Evolutionary conservation across 2,797 vertebrate species (phyloP).

Genomic region (Melanotaenia boesemani): DNA sequence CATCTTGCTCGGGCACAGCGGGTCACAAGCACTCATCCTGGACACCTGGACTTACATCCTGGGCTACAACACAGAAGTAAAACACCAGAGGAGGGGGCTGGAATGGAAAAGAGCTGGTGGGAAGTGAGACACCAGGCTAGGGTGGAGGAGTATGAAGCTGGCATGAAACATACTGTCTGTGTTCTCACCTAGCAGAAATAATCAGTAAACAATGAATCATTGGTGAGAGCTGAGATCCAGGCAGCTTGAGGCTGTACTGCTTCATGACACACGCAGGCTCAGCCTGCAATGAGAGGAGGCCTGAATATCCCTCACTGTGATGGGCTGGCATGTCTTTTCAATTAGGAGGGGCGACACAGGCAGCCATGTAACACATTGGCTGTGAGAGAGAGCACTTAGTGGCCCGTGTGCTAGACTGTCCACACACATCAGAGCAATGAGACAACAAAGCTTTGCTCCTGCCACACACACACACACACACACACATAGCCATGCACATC

Average conservation of each 20-base stretch:
- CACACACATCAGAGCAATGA: constrained; percentile 73
- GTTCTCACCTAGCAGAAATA: constrained; percentile 68
- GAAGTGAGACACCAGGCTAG: constrained; percentile 59
- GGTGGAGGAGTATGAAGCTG: constrained; percentile 38
- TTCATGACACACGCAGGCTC: constrained; percentile 42
- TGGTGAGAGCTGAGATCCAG: constrained; percentile 42
- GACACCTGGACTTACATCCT: constrained; percentile 81
- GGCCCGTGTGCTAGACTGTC: constrained; percentile 63
- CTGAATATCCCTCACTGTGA: constrained; percentile 59
- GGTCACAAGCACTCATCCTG: constrained; percentile 78
- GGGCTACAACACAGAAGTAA: constrained; percentile 60
- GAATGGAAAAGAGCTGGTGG: constrained; percentile 46
- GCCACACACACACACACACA: constrained; percentile 28
- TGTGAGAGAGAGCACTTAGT: constrained; percentile 76
- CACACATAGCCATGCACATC: constrained; percentile 58
- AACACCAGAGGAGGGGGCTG: constrained; percentile 24
- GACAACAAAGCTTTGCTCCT: constrained; percentile 67
- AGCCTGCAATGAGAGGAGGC: constrained; percentile 53
- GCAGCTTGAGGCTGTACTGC: constrained; percentile 40
- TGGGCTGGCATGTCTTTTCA: constrained; percentile 75
- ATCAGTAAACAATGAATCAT: constrained; percentile 76
- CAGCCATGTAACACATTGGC: constrained; percentile 72
- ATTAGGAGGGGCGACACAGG: constrained; percentile 66
- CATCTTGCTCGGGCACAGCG: constrained; percentile 78
- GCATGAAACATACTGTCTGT: constrained; percentile 49